Evolutionary conservation across 2,888 invertebrate species (phyloP), one percentile per base, ranked within the genome.

Genomic region (Vannuccia rotundouncinata): DNA sequence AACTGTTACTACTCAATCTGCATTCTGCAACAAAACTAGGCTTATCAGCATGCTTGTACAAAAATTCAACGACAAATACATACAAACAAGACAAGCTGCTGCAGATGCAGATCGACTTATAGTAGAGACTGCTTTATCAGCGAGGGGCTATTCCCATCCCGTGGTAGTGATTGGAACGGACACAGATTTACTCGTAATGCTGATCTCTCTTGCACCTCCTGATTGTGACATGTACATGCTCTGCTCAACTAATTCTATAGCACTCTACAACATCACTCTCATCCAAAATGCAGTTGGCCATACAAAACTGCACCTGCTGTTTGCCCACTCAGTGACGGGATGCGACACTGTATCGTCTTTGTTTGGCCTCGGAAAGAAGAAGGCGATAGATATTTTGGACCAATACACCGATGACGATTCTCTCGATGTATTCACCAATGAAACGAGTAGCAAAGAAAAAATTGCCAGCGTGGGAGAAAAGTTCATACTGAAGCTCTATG

Each of bases 71-170:
- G 27, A 17, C 30, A n/a, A 22, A 25, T n/a, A 45, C 22, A 76
- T 76, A 29, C n/a, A 17, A 17, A 29, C 30, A 17, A 29, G n/a
- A 76, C 29, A 76, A 76, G 27, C 77, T 29, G 30, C 22, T 25
- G 77, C 27, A n/a, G 77, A 76, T 76, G 77, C 77, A n/a, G 77
- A 76, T 45, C n/a, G 30, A 28, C n/a, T 29, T n/a, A 76, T 76
- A 25, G 77, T 45, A n/a, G n/a, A n/a, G n/a, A 29, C n/a, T 76
- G 77, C 30, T 17, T 29, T 76, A 29, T 25, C 29, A 29, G 45
- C 45, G 45, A 45, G 45, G 45, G 45, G 45, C 45, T 45, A 45
- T 45, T 45, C 45, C 45, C 45, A 45, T 45, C 77, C 31, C n/a
- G 77, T 73, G 22, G 27, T 27, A n/a, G 27, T 73, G 22, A 28